These are phyloP conservation scores for Teinopalpus imperialis DNA, from an alignment of 2,888 invertebrate species.

Conservation along the genomic window DNA sequence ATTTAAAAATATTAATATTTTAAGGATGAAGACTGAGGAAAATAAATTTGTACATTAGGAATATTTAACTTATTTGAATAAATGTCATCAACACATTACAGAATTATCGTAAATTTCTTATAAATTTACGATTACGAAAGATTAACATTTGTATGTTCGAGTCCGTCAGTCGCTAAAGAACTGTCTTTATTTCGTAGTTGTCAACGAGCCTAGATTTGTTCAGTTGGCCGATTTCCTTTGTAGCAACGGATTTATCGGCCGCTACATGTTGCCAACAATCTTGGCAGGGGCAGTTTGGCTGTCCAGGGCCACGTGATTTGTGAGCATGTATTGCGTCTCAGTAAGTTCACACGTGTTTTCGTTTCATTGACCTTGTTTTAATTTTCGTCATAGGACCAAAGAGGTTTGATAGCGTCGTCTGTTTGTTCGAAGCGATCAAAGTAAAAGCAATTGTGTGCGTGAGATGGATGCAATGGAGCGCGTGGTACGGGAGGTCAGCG, in stretches of 20 bases:
- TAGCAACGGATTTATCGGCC: constrained; percentile 6
- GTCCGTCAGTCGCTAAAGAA: too few species aligned
- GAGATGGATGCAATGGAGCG: constrained; percentile 32
- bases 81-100: too few species aligned
- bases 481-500: constrained; percentile 67
- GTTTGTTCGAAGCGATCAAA: constrained; percentile 16
- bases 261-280: constrained; percentile 13
- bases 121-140: too few species aligned
- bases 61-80: too few species aligned
- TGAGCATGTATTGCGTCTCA: constrained; percentile 30
- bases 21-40: too few species aligned
- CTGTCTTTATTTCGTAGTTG: not conserved
- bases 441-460: not conserved
- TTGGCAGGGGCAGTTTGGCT: constrained; percentile 18
- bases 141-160: constrained; percentile 3
- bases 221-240: constrained; percentile 13
- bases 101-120: too few species aligned
- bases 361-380: constrained; percentile 51
- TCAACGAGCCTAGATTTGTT: constrained; percentile 3
- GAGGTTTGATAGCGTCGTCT: constrained; percentile 5
- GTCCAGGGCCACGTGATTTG: constrained; percentile 25
- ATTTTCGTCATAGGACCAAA: constrained; percentile 15
- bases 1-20: too few species aligned
- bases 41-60: too few species aligned
- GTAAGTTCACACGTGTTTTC: constrained; percentile 42